Conservation (phyloP, 2,797 vertebrate genomes). For the Poecile montanus region DNA sequence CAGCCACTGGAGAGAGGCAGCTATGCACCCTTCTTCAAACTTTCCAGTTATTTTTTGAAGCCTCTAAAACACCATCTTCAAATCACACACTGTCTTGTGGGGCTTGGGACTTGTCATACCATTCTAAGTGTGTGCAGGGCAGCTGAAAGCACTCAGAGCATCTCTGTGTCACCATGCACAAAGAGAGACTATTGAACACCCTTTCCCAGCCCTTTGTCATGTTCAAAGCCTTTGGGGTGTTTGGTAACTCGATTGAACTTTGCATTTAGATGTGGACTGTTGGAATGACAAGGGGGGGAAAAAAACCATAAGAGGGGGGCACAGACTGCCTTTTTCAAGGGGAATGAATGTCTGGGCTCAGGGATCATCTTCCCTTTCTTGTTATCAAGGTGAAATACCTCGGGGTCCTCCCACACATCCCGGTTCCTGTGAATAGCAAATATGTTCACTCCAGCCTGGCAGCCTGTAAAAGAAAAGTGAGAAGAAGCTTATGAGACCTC, state of each 20-base stretch:
- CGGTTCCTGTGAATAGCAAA: slow-evolving; percentile 73
- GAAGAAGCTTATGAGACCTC: background rate
- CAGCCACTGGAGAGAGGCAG: background rate
- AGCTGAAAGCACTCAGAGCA: background rate
- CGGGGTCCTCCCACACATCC: slow-evolving; percentile 71
- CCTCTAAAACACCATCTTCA: background rate
- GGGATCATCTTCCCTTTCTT: background rate
- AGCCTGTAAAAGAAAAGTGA: slow-evolving; percentile 24
- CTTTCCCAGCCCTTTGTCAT: background rate
- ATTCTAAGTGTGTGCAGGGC: background rate
- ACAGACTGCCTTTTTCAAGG: background rate
- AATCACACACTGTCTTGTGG: background rate
- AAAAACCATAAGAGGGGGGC: background rate
- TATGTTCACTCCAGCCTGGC: slow-evolving; percentile 14
- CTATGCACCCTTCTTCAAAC: background rate
- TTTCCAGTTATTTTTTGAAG: background rate
- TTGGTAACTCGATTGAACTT: background rate
- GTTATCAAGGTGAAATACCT: slow-evolving; percentile 64
- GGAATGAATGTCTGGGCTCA: background rate
- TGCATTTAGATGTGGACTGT: background rate
- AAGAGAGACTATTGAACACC: background rate
- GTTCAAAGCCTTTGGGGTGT: background rate
- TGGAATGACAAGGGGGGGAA: background rate
- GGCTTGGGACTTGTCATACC: background rate
- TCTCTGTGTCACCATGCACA: background rate